Evolutionary conservation across 2,797 vertebrate genomes (phyloP).

Genomic region (Molossus molossus): DNA sequence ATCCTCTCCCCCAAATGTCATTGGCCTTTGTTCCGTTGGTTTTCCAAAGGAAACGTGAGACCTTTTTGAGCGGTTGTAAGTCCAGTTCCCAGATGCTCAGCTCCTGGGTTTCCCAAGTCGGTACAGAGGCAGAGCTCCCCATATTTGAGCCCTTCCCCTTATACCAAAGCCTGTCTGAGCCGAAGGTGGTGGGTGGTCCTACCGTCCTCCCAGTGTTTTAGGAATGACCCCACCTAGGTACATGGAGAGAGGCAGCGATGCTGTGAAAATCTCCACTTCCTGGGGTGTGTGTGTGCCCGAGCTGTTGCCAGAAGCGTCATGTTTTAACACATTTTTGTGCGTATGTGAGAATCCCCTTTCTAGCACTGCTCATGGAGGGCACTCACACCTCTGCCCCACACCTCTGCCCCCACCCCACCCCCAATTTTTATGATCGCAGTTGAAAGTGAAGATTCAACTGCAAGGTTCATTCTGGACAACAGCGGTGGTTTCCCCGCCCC

Average conservation of each 20-base stretch:
- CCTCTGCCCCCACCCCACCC: neutral
- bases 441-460: slow-evolving; percentile 86
- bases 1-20: neutral
- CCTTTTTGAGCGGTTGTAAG: slow-evolving; percentile 1
- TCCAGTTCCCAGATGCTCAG: slow-evolving; percentile 7
- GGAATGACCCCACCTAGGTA: rapidly evolving
- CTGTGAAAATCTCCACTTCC: slow-evolving; percentile 72
- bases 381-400: slow-evolving; percentile 36
- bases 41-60: slow-evolving; percentile 49
- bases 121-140: neutral
- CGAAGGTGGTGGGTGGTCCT: slow-evolving; percentile 46
- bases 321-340: slow-evolving; percentile 88
- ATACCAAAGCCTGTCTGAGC: neutral
- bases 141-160: neutral
- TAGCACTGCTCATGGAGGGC: slow-evolving; percentile 83
- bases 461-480: slow-evolving; percentile 85
- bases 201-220: neutral
- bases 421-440: slow-evolving; percentile 77
- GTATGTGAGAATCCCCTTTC: slow-evolving; percentile 86
- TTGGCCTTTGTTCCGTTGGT: slow-evolving; percentile 44
- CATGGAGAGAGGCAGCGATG: slow-evolving; percentile 75
- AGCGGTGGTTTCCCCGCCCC: slow-evolving; percentile 51
- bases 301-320: slow-evolving; percentile 86
- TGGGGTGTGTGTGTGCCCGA: slow-evolving; percentile 21
- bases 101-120: neutral